Evolutionary conservation across 2,797 vertebrate genomes (phyloP).

Genomic region (Dendrocincla tyrannina): DNA sequence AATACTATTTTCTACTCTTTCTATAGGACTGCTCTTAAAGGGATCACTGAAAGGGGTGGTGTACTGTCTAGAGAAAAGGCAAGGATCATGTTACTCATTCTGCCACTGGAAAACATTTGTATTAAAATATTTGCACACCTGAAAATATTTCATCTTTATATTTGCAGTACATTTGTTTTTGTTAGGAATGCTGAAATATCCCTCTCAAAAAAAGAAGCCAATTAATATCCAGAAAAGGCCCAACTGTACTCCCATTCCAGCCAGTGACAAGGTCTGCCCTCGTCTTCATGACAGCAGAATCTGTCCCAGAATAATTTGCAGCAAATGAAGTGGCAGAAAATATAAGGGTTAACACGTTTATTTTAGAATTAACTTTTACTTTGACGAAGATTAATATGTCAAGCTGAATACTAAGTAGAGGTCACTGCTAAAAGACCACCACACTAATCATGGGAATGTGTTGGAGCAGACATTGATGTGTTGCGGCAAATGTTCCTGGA

Average conservation of each 20-base stretch:
- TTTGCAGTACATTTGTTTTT: not conserved
- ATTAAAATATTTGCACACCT: not conserved
- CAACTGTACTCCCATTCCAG: not conserved
- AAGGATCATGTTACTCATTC: not conserved
- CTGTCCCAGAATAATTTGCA: not conserved
- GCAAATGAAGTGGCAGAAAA: not conserved
- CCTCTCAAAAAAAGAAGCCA: not conserved
- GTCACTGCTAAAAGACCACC: constrained; percentile 52
- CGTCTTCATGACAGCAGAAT: constrained; percentile 12
- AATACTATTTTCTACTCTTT: not conserved
- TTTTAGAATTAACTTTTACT: constrained; percentile 64
- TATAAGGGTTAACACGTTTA: constrained; percentile 41
- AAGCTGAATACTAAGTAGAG: constrained; percentile 40
- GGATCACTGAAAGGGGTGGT: not conserved
- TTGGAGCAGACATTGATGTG: constrained; percentile 21
- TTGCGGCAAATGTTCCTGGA: constrained; percentile 37
- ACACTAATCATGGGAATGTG: constrained; percentile 49
- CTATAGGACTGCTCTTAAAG: not conserved
- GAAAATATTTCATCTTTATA: not conserved
- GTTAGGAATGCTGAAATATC: not conserved
- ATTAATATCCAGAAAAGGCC: not conserved
- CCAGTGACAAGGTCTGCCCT: not conserved
- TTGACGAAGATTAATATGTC: constrained; percentile 1
- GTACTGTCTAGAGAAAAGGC: not conserved
- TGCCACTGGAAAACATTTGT: not conserved